phyloP scores from a whole-genome alignment of 2,888 invertebrate species.

The Operophtera brumata region DNA sequence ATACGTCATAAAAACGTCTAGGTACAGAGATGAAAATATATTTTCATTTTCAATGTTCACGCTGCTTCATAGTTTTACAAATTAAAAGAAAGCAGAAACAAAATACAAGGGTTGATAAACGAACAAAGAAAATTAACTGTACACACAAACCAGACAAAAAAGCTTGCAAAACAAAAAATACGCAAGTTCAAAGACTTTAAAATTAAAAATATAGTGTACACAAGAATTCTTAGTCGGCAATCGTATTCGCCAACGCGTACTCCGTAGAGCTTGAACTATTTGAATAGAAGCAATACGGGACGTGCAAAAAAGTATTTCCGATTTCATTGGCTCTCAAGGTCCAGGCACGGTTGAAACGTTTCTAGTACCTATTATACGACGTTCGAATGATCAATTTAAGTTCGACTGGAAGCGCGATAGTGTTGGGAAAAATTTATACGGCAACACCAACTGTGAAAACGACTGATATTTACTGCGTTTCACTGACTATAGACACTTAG shows the following conservation, averaged over 20 bases:
- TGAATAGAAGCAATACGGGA: constrained; percentile 33
- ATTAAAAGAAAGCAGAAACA: background rate
- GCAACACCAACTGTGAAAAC: constrained; percentile 13
- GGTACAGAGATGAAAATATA: no score
- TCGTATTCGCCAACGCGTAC: constrained; percentile 15
- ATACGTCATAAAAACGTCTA: no score
- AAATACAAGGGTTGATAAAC: constrained; percentile 1
- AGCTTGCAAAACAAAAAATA: background rate
- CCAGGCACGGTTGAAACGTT: constrained; percentile 39
- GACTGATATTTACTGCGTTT: no score
- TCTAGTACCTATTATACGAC: constrained; percentile 54
- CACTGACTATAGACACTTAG: no score
- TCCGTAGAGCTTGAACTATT: constrained; percentile 24
- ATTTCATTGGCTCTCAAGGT: constrained; percentile 39
- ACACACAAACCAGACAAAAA: background rate
- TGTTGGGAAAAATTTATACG: constrained; percentile 39
- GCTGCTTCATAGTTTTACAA: no score
- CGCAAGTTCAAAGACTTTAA: constrained; percentile 3
- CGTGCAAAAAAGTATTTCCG: constrained; percentile 35
- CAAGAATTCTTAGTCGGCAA: constrained; percentile 12
- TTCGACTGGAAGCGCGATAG: constrained; percentile 40
- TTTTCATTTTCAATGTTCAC: no score
- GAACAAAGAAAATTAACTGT: constrained; percentile 3
- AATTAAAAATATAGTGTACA: constrained; percentile 8
- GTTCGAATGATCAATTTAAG: constrained; percentile 66